Conservation (phyloP, 2,113 vertebrate genomes). For the Gymnarchus niloticus region DNA sequence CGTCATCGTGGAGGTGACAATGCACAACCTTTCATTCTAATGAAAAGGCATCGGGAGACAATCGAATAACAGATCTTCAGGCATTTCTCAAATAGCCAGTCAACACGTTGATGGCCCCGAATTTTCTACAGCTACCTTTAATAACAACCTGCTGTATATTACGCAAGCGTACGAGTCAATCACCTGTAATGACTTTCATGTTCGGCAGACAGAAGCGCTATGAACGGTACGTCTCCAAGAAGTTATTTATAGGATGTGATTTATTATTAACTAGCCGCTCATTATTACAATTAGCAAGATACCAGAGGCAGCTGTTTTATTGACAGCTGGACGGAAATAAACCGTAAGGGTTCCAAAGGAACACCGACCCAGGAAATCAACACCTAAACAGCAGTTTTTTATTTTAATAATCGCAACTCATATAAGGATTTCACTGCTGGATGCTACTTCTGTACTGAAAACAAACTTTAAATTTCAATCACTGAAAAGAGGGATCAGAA, state of each 20-base stretch:
- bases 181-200: background rate
- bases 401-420: too few relatives aligned
- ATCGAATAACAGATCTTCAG: background rate
- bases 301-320: too few relatives aligned
- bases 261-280: too few relatives aligned
- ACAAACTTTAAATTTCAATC: too few relatives aligned
- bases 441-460: background rate
- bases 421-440: too few relatives aligned
- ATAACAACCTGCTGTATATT: background rate
- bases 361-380: too few relatives aligned
- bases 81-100: background rate
- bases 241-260: background rate
- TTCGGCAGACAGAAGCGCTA: background rate
- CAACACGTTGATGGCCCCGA: background rate
- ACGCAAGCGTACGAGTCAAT: background rate
- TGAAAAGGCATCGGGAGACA: background rate
- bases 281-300: too few relatives aligned
- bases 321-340: too few relatives aligned
- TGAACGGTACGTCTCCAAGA: background rate
- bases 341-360: too few relatives aligned
- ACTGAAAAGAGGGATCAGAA: too few relatives aligned
- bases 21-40: background rate
- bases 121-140: background rate
- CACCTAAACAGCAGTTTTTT: too few relatives aligned
- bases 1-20: slow-evolving; percentile 29